Conservation (phyloP, 2,888 invertebrate genomes). For the Himalopsyche tibetana region DNA sequence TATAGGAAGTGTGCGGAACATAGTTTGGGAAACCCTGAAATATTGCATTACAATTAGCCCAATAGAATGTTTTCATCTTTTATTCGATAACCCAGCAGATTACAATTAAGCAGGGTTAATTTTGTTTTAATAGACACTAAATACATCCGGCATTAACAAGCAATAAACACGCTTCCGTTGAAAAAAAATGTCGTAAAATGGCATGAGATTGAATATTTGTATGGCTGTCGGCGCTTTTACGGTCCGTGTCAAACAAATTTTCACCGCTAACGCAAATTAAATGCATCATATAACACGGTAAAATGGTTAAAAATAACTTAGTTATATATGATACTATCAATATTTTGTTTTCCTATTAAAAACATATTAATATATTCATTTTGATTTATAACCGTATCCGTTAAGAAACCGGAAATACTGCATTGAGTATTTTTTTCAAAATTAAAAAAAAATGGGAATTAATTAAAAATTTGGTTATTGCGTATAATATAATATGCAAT, state of each 20-base stretch:
- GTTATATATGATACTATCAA: too few relatives aligned
- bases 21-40: too few relatives aligned
- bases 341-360: too few relatives aligned
- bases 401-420: too few relatives aligned
- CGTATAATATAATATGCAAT: too few relatives aligned
- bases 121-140: neutral
- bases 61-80: neutral
- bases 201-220: neutral
- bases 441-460: too few relatives aligned
- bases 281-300: neutral
- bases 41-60: neutral
- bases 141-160: neutral
- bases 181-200: conserved; percentile 23
- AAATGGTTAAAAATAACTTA: too few relatives aligned
- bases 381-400: too few relatives aligned
- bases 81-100: neutral
- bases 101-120: neutral
- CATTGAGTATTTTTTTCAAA: too few relatives aligned
- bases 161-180: conserved; percentile 21
- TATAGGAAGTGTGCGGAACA: too few relatives aligned
- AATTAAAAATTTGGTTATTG: too few relatives aligned
- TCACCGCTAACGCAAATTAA: neutral
- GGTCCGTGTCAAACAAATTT: neutral
- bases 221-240: neutral
- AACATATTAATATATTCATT: too few relatives aligned